Conservation (phyloP, 2,113 vertebrate species). For the Micromys minutus region DNA sequence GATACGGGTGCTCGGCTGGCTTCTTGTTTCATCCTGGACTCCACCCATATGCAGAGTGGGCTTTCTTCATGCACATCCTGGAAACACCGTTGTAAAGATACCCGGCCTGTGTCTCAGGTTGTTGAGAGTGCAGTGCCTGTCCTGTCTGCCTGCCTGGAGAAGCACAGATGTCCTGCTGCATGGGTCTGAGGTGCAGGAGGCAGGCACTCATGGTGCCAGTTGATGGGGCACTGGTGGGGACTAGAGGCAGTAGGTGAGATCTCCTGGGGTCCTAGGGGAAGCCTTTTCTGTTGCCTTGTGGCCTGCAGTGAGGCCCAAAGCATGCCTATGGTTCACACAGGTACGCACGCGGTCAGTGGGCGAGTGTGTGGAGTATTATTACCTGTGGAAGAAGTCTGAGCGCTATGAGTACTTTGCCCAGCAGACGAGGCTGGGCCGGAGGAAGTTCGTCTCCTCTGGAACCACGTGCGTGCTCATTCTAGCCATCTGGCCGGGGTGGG, state of each 20-base stretch:
- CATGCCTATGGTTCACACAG: slow-evolving; percentile 78
- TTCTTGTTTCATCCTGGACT: not conserved
- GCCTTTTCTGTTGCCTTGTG: not conserved
- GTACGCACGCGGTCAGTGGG: slow-evolving; percentile 97
- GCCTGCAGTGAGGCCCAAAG: not conserved
- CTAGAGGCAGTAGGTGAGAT: too few relatives aligned
- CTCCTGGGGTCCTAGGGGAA: not conserved
- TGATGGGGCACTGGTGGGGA: not conserved
- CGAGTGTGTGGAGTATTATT: slow-evolving; percentile 97
- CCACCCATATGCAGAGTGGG: not conserved
- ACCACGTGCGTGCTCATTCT: slow-evolving; percentile 89
- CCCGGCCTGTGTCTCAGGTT: too few relatives aligned
- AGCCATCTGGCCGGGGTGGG: not conserved
- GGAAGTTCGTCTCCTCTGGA: slow-evolving; percentile 91
- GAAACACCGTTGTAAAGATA: not conserved
- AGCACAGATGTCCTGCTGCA: too few relatives aligned
- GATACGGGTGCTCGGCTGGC: not conserved
- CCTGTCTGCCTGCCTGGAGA: not conserved
- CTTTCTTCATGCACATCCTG: not conserved
- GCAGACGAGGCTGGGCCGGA: slow-evolving; percentile 93
- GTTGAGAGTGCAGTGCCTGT: not conserved
- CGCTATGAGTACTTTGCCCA: slow-evolving; percentile 95
- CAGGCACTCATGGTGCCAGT: not conserved
- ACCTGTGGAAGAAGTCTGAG: slow-evolving; percentile 98
- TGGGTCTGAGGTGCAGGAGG: not conserved